Percentiles rank a stretch among this genome's conserved stretches.
Evolutionary conservation across 2,888 invertebrate species (phyloP).

Genomic region (Chymomyza fuscimana): DNA sequence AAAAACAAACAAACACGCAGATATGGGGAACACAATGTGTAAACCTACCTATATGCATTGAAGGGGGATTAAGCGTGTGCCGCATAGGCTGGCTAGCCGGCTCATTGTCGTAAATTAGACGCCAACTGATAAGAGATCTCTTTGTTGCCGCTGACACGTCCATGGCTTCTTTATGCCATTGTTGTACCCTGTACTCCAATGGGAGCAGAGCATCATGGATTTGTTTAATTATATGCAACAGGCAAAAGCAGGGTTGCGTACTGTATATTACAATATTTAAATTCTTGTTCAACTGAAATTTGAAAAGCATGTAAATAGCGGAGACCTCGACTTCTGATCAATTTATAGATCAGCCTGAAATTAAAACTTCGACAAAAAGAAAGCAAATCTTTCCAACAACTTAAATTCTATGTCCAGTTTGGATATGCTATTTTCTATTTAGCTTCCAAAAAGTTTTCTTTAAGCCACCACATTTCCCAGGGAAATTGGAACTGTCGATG

Average conservation of each 20-base stretch:
- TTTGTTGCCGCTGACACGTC: conserved; percentile 57
- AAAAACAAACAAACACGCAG: background rate
- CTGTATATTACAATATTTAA: background rate
- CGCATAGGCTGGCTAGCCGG: conserved; percentile 53
- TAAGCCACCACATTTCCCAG: no score
- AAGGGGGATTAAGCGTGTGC: conserved; percentile 42
- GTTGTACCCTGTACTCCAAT: conserved; percentile 18
- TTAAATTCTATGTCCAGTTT: no score
- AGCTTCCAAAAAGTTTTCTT: no score
- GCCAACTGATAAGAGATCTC: conserved; percentile 77
- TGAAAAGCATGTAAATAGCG: no score
- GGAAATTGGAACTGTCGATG: background rate
- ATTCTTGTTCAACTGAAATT: background rate
- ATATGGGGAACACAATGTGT: background rate
- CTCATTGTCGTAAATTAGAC: conserved; percentile 78
- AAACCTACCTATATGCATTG: conserved; percentile 8
- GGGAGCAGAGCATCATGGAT: background rate
- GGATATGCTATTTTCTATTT: no score
- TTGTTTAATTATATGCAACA: background rate
- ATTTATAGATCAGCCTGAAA: no score
- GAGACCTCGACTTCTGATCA: no score
- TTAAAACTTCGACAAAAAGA: no score
- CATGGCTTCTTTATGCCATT: conserved; percentile 30
- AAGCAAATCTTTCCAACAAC: no score
- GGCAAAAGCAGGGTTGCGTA: background rate